phyloP scores from a whole-genome alignment of 2,888 invertebrate species.

The Pseudoips prasinana region DNA sequence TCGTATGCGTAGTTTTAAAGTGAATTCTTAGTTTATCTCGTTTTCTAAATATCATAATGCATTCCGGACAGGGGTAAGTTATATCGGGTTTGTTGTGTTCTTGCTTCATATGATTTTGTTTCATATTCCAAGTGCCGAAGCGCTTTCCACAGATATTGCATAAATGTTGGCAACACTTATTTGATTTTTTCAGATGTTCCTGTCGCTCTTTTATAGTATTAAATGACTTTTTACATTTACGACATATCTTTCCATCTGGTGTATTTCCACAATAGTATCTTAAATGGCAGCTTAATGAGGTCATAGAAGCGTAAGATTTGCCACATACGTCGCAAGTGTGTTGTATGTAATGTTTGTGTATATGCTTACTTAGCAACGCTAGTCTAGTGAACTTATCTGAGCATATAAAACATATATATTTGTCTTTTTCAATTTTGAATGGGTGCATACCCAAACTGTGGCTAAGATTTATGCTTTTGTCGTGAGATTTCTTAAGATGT shows the following conservation, averaged over 20 bases:
- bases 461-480: slow-evolving; percentile 25
- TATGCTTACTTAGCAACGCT: slow-evolving; percentile 34
- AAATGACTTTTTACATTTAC: slow-evolving; percentile 24
- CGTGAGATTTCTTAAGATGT: slow-evolving; percentile 32
- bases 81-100: slow-evolving; percentile 25
- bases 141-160: slow-evolving; percentile 33
- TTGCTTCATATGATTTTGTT: slow-evolving; percentile 33
- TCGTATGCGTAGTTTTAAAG: slow-evolving; percentile 35
- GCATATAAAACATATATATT: slow-evolving; percentile 38
- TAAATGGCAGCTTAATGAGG: slow-evolving; percentile 37
- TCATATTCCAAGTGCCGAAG: slow-evolving; percentile 34
- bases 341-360: slow-evolving; percentile 43
- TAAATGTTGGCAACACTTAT: slow-evolving; percentile 30
- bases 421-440: slow-evolving; percentile 33
- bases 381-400: slow-evolving; percentile 31
- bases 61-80: slow-evolving; percentile 33
- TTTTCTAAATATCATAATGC: slow-evolving; percentile 20
- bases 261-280: slow-evolving; percentile 24
- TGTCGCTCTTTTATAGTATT: slow-evolving; percentile 17
- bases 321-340: slow-evolving; percentile 49
- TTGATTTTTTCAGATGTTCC: slow-evolving; percentile 21
- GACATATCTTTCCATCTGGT: slow-evolving; percentile 19
- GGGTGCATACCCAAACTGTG: slow-evolving; percentile 39
- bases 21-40: slow-evolving; percentile 31
- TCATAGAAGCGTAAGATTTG: slow-evolving; percentile 37